These are phyloP conservation scores for Athalia rosae DNA, from an alignment of 2,888 invertebrate genomes.

Conservation along the genomic window DNA sequence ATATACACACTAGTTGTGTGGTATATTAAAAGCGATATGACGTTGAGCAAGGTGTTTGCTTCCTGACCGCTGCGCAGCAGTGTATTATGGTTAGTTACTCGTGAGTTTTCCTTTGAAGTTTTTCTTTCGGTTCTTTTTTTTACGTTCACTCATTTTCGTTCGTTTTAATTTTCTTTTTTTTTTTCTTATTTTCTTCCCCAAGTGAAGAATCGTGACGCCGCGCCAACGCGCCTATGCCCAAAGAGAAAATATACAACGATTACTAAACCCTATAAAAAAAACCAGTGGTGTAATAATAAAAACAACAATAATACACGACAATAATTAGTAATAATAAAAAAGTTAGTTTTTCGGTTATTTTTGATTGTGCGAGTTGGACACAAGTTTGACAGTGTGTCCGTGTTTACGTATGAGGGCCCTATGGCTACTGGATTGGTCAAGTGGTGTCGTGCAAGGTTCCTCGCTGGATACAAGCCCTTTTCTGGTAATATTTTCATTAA, in stretches of 20 bases:
- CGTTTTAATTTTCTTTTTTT: background rate
- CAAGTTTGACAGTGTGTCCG: conserved; percentile 56
- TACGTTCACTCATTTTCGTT: no score
- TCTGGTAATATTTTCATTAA: conserved; percentile 76
- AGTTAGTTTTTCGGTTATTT: conserved; percentile 3
- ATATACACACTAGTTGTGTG: background rate
- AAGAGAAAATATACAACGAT: conserved; percentile 47
- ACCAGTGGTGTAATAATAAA: conserved; percentile 41
- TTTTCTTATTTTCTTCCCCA: background rate
- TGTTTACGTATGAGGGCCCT: conserved; percentile 73
- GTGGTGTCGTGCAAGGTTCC: conserved; percentile 86
- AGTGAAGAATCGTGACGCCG: conserved; percentile 45
- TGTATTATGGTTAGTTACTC: conserved; percentile 43
- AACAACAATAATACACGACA: conserved; percentile 39
- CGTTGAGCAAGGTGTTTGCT: conserved; percentile 42
- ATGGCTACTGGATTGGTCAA: conserved; percentile 86
- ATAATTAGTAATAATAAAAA: conserved; percentile 7
- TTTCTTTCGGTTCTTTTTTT: background rate
- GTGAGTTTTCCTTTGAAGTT: conserved; percentile 44
- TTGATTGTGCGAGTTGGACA: conserved; percentile 21
- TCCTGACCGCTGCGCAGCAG: conserved; percentile 40
- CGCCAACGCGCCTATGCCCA: background rate
- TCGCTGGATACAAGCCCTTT: conserved; percentile 84
- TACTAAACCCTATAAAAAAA: conserved; percentile 44
- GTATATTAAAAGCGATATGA: conserved; percentile 32